phyloP scores from a whole-genome alignment of 2,113 vertebrate genomes.

The Salvator merianae region DNA sequence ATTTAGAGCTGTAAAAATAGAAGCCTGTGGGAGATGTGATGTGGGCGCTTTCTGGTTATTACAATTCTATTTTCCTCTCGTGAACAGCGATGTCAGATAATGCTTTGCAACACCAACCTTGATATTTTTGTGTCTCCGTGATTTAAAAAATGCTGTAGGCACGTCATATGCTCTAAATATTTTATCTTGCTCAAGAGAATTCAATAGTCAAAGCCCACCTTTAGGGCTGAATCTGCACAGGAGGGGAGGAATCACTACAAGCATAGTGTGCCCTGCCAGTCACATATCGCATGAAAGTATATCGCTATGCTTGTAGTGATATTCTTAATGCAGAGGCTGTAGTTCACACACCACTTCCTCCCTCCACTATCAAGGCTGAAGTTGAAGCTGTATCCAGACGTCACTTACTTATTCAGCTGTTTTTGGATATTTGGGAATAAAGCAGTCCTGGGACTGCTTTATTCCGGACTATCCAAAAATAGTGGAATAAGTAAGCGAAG shows the following conservation, averaged over 20 bases:
- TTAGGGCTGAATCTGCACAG: not conserved
- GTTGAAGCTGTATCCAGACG: too few species aligned
- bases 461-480: too few species aligned
- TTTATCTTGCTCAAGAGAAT: not conserved
- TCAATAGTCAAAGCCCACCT: not conserved
- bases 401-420: too few species aligned
- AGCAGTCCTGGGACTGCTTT: too few species aligned
- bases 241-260: not conserved
- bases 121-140: not conserved
- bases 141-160: not conserved
- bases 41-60: not conserved
- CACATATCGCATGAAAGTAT: too few species aligned
- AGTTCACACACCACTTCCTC: too few species aligned
- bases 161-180: not conserved
- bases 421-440: too few species aligned
- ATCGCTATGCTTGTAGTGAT: too few species aligned
- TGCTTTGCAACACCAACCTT: slow-evolving; percentile 12
- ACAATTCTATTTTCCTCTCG: slow-evolving; percentile 1
- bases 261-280: too few species aligned
- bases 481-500: too few species aligned
- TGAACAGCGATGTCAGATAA: not conserved
- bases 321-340: too few species aligned
- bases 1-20: not conserved
- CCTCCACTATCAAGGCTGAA: too few species aligned
- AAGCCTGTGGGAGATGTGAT: not conserved